A percentile compares a stretch with the other conserved stretches of the same genome.
Conservation (phyloP, 2,888 invertebrate genomes). For the Thysanoteuthis rhombus region DNA sequence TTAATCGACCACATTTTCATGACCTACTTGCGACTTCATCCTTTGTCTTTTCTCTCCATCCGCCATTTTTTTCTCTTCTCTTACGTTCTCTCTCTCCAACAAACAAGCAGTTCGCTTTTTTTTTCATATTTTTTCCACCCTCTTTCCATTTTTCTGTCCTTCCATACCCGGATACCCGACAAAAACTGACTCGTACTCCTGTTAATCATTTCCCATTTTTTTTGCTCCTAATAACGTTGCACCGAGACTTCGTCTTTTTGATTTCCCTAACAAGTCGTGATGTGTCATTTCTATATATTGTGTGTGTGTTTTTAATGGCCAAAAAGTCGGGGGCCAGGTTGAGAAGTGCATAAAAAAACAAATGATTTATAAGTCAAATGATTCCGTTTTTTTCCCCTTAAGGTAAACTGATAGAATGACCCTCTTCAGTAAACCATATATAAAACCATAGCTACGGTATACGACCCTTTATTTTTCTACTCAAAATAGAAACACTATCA, state of each 20-base stretch:
- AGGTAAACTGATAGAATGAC: background rate
- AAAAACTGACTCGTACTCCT: background rate
- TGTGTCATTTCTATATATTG: background rate
- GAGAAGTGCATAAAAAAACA: background rate
- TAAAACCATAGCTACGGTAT: background rate
- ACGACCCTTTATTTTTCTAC: background rate
- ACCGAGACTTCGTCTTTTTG: background rate
- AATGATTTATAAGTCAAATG: background rate
- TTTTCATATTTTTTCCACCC: background rate
- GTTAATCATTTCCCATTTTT: background rate
- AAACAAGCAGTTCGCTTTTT: background rate
- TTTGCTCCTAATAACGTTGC: background rate
- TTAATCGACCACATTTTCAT: background rate
- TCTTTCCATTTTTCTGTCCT: background rate
- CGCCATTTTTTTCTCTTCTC: constrained; percentile 26
- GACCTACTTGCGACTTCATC: constrained; percentile 32
- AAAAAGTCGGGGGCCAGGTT: background rate
- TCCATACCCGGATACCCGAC: background rate
- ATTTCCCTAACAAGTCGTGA: background rate
- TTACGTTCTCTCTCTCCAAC: background rate
- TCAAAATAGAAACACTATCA: background rate
- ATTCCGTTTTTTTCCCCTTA: background rate
- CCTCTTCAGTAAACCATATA: background rate
- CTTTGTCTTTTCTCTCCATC: constrained; percentile 33
- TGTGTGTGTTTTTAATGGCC: background rate